These are phyloP conservation scores for Emydoidea blandingii DNA, from an alignment of 2,797 vertebrate species.

Conservation along the genomic window DNA sequence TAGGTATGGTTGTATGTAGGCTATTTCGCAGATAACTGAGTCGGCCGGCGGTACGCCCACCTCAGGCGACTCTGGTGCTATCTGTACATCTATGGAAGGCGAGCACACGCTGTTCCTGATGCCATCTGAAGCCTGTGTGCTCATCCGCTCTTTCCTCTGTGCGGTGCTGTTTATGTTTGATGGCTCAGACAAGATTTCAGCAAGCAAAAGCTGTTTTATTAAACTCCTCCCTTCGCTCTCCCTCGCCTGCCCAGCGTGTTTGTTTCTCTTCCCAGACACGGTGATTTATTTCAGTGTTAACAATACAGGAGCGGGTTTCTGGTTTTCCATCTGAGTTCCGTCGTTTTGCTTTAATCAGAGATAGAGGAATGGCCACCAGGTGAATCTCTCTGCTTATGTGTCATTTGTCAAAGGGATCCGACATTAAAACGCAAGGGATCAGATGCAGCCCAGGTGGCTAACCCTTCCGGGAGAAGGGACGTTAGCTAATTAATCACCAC, in stretches of 20 bases:
- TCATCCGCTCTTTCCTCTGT: background rate
- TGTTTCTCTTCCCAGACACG: background rate
- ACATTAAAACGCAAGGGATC: background rate
- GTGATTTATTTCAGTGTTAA: background rate
- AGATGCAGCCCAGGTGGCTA: too few relatives aligned
- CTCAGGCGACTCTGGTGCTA: background rate
- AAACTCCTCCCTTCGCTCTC: background rate
- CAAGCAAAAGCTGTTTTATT: background rate
- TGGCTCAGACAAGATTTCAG: background rate
- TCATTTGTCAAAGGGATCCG: background rate
- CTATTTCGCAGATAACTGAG: background rate
- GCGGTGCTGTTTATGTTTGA: background rate
- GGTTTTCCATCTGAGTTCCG: background rate
- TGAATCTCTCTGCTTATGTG: background rate
- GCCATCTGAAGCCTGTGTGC: too few relatives aligned
- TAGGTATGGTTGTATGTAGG: background rate
- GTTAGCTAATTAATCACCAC: background rate
- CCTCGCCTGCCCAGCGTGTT: too few relatives aligned
- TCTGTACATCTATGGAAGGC: background rate
- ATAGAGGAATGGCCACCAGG: background rate
- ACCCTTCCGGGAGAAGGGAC: background rate
- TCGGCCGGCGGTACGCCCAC: background rate
- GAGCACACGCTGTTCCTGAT: background rate
- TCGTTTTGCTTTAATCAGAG: background rate
- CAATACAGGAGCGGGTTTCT: background rate